Conservation (phyloP, 2,888 invertebrate genomes). For the Orthonevra nobilis region DNA sequence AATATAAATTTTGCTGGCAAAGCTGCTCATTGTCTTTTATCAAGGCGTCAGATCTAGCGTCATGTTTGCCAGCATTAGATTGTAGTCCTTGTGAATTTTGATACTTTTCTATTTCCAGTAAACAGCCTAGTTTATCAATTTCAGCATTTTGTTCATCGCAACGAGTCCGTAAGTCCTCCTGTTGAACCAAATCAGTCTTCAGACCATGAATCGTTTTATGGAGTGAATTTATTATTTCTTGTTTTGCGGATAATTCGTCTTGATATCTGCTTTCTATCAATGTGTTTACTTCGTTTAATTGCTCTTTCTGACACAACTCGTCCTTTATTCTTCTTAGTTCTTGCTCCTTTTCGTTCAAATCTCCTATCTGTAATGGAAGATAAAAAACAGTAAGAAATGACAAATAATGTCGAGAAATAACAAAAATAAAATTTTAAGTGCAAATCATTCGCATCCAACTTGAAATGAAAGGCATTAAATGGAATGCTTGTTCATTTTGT, state of each 20-base stretch:
- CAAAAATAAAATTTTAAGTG: too few species aligned
- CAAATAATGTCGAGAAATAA: too few species aligned
- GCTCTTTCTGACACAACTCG: slow-evolving; percentile 26
- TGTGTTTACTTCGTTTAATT: not conserved
- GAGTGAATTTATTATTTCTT: slow-evolving; percentile 56
- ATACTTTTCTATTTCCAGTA: not conserved
- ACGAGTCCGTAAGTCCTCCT: slow-evolving; percentile 72
- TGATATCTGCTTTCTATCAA: slow-evolving; percentile 19
- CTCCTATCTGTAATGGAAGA: slow-evolving; percentile 38
- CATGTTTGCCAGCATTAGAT: not conserved
- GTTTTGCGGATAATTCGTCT: slow-evolving; percentile 25
- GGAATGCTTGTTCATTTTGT: too few species aligned
- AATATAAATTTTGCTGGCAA: slow-evolving; percentile 3
- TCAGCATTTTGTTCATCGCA: slow-evolving; percentile 74
- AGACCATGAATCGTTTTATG: slow-evolving; percentile 73
- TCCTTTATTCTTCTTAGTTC: too few species aligned
- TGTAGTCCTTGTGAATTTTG: too few species aligned
- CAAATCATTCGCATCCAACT: too few species aligned
- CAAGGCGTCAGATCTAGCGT: not conserved
- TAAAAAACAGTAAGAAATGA: too few species aligned
- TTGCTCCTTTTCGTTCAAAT: slow-evolving; percentile 36
- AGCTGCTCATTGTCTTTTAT: slow-evolving; percentile 17
- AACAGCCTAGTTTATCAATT: slow-evolving; percentile 72
- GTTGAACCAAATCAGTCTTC: slow-evolving; percentile 72
- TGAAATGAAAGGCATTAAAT: too few species aligned